A percentile compares a stretch with the other conserved stretches of the same genome.
Conservation (phyloP, 2,797 vertebrate species). For the Gila robusta region DNA sequence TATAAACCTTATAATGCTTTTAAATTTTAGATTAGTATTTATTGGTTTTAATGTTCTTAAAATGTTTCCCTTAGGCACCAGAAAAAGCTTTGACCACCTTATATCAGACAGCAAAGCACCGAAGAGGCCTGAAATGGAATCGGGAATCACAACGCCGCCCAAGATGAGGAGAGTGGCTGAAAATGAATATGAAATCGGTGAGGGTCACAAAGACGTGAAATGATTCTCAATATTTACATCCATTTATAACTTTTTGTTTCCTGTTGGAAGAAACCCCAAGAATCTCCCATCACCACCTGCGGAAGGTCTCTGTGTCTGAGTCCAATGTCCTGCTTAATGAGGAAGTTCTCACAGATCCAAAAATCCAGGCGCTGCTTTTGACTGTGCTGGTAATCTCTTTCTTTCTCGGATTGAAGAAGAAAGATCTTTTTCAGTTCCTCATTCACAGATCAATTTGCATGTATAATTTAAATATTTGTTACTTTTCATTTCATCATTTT, state of each 20-base stretch:
- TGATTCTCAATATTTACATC: slow-evolving; percentile 7
- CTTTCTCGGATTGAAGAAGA: slow-evolving; percentile 6
- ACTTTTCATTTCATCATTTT: not conserved
- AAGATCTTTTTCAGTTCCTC: slow-evolving; percentile 33
- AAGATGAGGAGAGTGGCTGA: slow-evolving; percentile 98
- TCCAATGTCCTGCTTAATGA: slow-evolving; percentile 95
- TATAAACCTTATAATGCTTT: no score
- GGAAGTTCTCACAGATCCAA: slow-evolving; percentile 95
- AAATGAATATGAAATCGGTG: slow-evolving; percentile 96
- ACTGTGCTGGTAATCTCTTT: slow-evolving; percentile 88
- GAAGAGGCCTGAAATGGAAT: slow-evolving; percentile 97
- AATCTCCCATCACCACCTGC: slow-evolving; percentile 86
- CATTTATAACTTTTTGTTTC: slow-evolving; percentile 8
- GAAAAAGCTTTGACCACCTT: slow-evolving; percentile 98
- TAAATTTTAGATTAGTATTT: not conserved
- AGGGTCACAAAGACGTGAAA: slow-evolving; percentile 48
- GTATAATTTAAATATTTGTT: slow-evolving; percentile 16
- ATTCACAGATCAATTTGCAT: not conserved
- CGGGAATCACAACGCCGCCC: slow-evolving; percentile 96
- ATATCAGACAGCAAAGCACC: slow-evolving; percentile 98
- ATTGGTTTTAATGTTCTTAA: not conserved
- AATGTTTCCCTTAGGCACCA: slow-evolving; percentile 82
- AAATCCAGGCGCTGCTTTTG: slow-evolving; percentile 94
- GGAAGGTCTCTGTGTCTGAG: slow-evolving; percentile 94
- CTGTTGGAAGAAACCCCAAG: slow-evolving; percentile 87